Percentiles rank a stretch among this genome's conserved stretches.
Evolutionary conservation across 2,888 invertebrate species (phyloP).

Genomic region (Ischnus inquisitorius): DNA sequence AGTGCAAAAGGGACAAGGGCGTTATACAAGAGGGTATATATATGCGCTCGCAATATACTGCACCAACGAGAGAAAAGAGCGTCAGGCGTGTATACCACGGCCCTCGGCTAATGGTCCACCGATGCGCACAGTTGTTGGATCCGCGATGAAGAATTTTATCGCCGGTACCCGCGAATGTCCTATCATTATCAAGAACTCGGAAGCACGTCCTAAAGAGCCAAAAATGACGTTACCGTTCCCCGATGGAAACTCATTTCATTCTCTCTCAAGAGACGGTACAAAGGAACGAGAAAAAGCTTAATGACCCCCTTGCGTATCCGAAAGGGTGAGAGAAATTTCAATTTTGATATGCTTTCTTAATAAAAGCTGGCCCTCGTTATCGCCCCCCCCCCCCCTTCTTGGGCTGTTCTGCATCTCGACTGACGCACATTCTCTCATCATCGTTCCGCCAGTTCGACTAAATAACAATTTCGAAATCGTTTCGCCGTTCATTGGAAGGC

Average conservation of each 20-base stretch:
- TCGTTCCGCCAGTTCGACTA: conserved; percentile 40
- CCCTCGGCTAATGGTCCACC: conserved; percentile 35
- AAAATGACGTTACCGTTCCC: conserved; percentile 8
- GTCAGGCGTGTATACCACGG: background rate
- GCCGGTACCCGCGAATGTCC: conserved; percentile 39
- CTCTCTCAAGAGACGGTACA: background rate
- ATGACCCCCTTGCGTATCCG: conserved; percentile 12
- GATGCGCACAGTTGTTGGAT: conserved; percentile 14
- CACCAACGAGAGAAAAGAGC: background rate
- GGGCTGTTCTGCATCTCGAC: background rate
- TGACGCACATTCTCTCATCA: background rate
- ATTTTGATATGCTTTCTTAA: background rate
- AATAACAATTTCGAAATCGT: conserved; percentile 45
- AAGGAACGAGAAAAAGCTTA: conserved; percentile 5
- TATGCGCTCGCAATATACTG: background rate
- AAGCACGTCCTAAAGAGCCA: conserved; percentile 26
- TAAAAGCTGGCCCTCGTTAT: background rate
- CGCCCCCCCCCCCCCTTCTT: background rate
- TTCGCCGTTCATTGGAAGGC: background rate
- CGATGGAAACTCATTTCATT: background rate
- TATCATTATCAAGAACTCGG: conserved; percentile 10
- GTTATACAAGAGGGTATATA: background rate
- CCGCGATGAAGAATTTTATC: conserved; percentile 25
- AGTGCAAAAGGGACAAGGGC: conserved; percentile 8
- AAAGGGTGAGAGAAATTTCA: background rate